Evolutionary conservation across 2,113 vertebrate species (phyloP).

Genomic region (Zonotrichia leucophrys): DNA sequence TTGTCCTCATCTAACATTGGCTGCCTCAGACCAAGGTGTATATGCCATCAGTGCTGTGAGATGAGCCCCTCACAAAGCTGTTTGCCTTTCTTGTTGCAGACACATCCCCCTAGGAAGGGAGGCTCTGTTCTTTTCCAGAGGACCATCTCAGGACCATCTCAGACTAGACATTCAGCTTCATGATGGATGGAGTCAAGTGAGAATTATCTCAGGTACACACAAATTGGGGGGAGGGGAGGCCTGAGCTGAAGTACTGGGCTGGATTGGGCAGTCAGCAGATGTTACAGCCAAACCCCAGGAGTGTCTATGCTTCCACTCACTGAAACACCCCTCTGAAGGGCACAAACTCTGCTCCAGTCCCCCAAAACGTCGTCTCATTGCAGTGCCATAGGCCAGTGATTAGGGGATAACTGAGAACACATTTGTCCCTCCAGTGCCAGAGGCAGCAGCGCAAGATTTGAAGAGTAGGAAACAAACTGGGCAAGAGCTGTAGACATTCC

Average conservation of each 20-base stretch:
- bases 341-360: background rate
- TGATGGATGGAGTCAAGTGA: background rate
- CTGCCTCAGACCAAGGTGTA: background rate
- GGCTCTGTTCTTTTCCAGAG: background rate
- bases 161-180: background rate
- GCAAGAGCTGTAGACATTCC: background rate
- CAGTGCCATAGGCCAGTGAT: background rate
- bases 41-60: background rate
- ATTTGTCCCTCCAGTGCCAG: background rate
- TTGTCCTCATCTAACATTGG: fast-evolving
- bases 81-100: background rate
- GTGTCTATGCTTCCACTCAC: background rate
- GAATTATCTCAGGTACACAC: background rate
- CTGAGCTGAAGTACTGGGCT: background rate
- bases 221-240: no score
- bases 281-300: background rate
- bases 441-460: background rate
- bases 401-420: background rate
- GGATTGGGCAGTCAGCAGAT: background rate
- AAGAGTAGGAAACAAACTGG: background rate
- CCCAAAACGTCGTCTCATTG: background rate
- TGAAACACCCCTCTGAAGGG: background rate
- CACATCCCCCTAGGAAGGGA: background rate
- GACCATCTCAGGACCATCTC: background rate
- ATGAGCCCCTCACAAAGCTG: background rate